Percentiles rank a stretch among this genome's conserved stretches.
These are phyloP conservation scores for Creontiades dilutus DNA, from an alignment of 2,888 invertebrate genomes.

Conservation along the genomic window DNA sequence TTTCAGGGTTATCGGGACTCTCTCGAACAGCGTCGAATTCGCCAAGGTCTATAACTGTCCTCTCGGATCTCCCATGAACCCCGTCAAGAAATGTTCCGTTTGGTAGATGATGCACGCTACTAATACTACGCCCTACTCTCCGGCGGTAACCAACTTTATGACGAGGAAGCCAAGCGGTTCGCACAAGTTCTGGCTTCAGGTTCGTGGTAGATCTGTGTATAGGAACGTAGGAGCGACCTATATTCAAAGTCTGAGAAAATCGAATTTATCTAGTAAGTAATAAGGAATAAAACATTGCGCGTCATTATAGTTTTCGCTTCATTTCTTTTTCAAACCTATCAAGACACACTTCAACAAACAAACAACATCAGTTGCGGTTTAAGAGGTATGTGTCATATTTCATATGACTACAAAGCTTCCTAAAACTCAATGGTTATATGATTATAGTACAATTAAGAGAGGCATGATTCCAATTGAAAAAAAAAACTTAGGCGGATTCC, in stretches of 20 bases:
- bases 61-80: constrained; percentile 88
- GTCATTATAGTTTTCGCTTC: not conserved
- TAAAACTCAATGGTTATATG: too few species aligned
- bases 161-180: not conserved
- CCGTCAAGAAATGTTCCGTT: constrained; percentile 86
- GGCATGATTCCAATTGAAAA: too few species aligned
- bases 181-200: not conserved
- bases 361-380: too few species aligned
- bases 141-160: not conserved
- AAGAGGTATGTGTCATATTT: too few species aligned
- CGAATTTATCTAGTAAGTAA: constrained; percentile 17
- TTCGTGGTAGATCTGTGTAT: not conserved
- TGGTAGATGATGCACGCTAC: constrained; percentile 80
- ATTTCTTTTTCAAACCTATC: not conserved
- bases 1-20: constrained; percentile 84
- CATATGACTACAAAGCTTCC: too few species aligned
- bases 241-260: constrained; percentile 21
- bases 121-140: not conserved
- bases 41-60: constrained; percentile 86
- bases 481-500: too few species aligned
- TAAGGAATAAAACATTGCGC: not conserved
- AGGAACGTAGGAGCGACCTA: not conserved
- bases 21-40: constrained; percentile 89
- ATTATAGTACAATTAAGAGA: too few species aligned
- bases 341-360: too few species aligned